These are phyloP conservation scores for Calyptommatus sinebrachiatus DNA, from an alignment of 2,113 vertebrate species.

Conservation along the genomic window DNA sequence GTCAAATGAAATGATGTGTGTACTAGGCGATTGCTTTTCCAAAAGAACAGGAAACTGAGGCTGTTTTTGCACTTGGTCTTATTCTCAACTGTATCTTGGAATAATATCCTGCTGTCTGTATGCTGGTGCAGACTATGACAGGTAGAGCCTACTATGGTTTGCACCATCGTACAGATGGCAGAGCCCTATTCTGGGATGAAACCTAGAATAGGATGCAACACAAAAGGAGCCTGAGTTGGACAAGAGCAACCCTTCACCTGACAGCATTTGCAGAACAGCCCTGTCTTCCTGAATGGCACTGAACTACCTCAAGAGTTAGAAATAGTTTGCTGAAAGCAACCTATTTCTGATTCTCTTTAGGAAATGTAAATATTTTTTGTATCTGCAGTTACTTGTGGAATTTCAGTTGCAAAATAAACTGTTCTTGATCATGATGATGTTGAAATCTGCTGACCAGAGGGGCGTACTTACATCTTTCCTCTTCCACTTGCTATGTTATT, in stretches of 20 bases:
- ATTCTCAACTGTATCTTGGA: no score
- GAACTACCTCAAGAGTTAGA: conserved; percentile 40
- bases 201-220: no score
- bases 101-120: no score
- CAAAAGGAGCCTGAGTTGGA: neutral
- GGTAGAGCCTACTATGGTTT: no score
- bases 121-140: no score
- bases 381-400: neutral
- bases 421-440: conserved; percentile 21
- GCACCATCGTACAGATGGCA: no score
- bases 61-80: no score
- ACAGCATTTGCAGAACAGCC: neutral
- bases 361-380: neutral
- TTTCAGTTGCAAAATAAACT: conserved; percentile 33
- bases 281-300: neutral
- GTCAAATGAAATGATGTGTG: neutral
- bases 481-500: neutral
- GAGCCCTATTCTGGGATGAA: no score
- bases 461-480: neutral
- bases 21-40: neutral
- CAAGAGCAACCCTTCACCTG: neutral
- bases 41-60: no score
- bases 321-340: neutral
- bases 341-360: conserved; percentile 6
- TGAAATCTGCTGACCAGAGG: neutral